These are phyloP conservation scores for Azorinus chamasolen DNA, from an alignment of 2,888 invertebrate species.

Conservation along the genomic window DNA sequence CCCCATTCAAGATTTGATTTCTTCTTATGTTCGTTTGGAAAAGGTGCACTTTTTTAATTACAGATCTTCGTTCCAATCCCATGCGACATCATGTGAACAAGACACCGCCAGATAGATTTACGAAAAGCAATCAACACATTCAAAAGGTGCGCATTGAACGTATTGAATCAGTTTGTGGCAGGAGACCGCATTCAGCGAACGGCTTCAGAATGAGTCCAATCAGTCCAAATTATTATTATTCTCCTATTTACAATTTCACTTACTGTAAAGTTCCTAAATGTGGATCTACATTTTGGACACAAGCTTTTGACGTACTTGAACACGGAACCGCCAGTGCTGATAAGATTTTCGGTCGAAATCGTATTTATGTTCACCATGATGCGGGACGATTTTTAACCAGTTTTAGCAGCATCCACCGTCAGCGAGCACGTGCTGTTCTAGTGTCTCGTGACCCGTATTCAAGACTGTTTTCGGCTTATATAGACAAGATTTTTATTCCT, in stretches of 20 bases:
- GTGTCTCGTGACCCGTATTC: conserved; percentile 10
- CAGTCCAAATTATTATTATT: background rate
- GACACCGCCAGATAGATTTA: no score
- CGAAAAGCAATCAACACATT: no score
- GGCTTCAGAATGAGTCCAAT: background rate
- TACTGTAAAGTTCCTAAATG: conserved; percentile 48
- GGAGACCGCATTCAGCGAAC: no score
- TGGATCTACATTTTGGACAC: conserved; percentile 41
- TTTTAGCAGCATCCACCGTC: no score
- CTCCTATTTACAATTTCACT: conserved; percentile 21
- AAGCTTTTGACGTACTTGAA: conserved; percentile 21
- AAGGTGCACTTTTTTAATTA: no score
- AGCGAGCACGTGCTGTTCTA: background rate
- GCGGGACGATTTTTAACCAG: background rate
- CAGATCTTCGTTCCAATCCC: no score
- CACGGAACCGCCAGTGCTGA: background rate
- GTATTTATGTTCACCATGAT: background rate
- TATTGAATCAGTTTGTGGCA: no score
- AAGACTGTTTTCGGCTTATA: conserved; percentile 5
- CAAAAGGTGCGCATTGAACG: no score
- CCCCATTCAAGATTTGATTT: no score
- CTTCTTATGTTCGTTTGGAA: no score
- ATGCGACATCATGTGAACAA: no score
- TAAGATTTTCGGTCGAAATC: conserved; percentile 2
- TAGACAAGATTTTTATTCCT: conserved; percentile 3